Percentiles rank a stretch among this genome's conserved stretches.
These are phyloP conservation scores for Ditylenchus weischeri DNA, from an alignment of 2,888 invertebrate genomes.

Conservation along the genomic window DNA sequence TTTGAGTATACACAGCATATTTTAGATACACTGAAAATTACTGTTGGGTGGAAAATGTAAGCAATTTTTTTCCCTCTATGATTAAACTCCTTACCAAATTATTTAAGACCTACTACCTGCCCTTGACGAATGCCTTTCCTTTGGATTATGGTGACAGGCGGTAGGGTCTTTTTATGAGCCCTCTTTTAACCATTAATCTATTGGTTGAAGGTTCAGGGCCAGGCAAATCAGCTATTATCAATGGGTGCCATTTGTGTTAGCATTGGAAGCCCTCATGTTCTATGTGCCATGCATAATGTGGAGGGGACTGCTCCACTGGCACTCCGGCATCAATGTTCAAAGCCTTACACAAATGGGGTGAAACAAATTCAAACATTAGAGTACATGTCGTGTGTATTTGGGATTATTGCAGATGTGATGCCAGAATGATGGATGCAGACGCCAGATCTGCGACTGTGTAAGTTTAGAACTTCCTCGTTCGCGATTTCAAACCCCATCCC, in stretches of 20 bases:
- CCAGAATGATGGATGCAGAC: conserved; percentile 59
- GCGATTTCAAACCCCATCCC: too few relatives aligned
- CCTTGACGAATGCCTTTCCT: conserved; percentile 60
- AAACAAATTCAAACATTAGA: too few relatives aligned
- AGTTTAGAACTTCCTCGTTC: too few relatives aligned
- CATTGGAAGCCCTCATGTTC: conserved; percentile 63
- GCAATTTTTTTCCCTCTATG: background rate
- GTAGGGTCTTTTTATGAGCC: conserved; percentile 25
- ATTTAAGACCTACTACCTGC: conserved; percentile 62
- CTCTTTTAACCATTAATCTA: conserved; percentile 3
- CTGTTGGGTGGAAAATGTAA: conserved; percentile 62
- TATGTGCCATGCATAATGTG: conserved; percentile 64
- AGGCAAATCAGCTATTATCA: conserved; percentile 59
- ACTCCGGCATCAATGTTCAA: conserved; percentile 62
- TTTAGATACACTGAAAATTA: conserved; percentile 58
- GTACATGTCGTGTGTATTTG: too few relatives aligned
- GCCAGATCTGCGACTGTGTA: conserved; percentile 57
- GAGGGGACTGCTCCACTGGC: conserved; percentile 62
- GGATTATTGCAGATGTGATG: conserved; percentile 50
- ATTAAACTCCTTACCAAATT: background rate
- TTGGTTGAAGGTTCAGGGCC: conserved; percentile 43
- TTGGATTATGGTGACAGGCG: conserved; percentile 59
- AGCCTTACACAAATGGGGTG: conserved; percentile 59
- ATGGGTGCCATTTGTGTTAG: conserved; percentile 62
- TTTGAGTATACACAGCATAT: too few relatives aligned